Conservation (phyloP, 2,888 invertebrate species). For the Steinernema hermaphroditum region DNA sequence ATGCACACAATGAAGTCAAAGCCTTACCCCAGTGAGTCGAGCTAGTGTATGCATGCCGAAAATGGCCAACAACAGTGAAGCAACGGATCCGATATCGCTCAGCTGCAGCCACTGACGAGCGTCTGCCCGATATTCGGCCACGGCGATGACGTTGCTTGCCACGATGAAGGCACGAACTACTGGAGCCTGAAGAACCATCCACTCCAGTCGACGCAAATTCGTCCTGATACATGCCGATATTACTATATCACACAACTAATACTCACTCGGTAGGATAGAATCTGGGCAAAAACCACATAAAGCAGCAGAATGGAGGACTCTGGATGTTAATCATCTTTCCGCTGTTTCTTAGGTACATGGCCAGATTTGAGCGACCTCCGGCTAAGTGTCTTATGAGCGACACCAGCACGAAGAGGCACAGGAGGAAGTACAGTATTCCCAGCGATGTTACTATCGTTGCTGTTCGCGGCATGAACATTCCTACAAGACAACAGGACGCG, state of each 20-base stretch:
- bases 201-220: slow-evolving; percentile 61
- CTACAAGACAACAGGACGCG: slow-evolving; percentile 56
- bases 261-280: slow-evolving; percentile 52
- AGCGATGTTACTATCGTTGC: slow-evolving; percentile 57
- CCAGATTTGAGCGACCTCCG: slow-evolving; percentile 38
- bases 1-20: slow-evolving; percentile 21
- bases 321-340: slow-evolving; percentile 55
- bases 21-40: slow-evolving; percentile 54
- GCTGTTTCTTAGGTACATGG: slow-evolving; percentile 43
- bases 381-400: slow-evolving; percentile 54
- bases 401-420: slow-evolving; percentile 63
- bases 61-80: slow-evolving; percentile 61
- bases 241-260: neutral
- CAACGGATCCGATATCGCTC: slow-evolving; percentile 59
- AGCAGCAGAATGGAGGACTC: slow-evolving; percentile 63
- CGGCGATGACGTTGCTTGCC: slow-evolving; percentile 55
- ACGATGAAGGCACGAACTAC: slow-evolving; percentile 62
- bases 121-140: slow-evolving; percentile 44
- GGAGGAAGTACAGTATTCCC: slow-evolving; percentile 62
- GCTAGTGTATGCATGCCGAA: slow-evolving; percentile 64
- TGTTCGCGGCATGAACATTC: slow-evolving; percentile 60
- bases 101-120: slow-evolving; percentile 51
- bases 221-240: slow-evolving; percentile 43
- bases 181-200: slow-evolving; percentile 63
- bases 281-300: slow-evolving; percentile 53